phyloP scores from a whole-genome alignment of 2,888 invertebrate genomes.

The Stegana nigrithorax region DNA sequence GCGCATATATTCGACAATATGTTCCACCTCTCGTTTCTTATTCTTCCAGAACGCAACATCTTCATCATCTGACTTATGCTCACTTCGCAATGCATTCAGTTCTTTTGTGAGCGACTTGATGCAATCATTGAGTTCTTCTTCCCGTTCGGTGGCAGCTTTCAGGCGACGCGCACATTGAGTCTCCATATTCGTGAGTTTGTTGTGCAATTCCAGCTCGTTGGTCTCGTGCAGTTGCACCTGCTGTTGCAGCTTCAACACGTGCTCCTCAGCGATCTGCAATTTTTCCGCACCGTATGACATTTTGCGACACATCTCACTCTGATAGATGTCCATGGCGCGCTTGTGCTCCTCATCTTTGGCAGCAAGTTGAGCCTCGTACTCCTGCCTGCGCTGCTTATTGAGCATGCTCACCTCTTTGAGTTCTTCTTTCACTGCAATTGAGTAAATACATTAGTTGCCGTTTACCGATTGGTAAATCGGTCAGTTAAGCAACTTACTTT shows the following conservation, averaged over 20 bases:
- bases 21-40: no score
- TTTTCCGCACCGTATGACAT: conserved; percentile 61
- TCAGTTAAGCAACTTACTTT: conserved; percentile 48
- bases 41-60: no score
- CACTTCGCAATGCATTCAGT: conserved; percentile 58
- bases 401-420: conserved; percentile 65
- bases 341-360: conserved; percentile 57
- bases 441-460: background rate
- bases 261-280: conserved; percentile 66
- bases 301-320: conserved; percentile 53
- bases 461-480: background rate
- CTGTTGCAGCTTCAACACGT: conserved; percentile 55
- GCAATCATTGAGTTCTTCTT: conserved; percentile 61
- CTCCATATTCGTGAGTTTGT: conserved; percentile 55
- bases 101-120: conserved; percentile 60
- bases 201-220: conserved; percentile 55
- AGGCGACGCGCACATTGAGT: conserved; percentile 51
- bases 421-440: conserved; percentile 71
- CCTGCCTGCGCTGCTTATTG: conserved; percentile 57
- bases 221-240: conserved; percentile 51
- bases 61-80: conserved; percentile 68
- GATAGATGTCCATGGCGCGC: conserved; percentile 53
- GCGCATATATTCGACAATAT: no score
- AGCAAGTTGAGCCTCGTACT: conserved; percentile 56
- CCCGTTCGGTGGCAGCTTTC: conserved; percentile 51